A percentile compares a stretch with the other conserved stretches of the same genome.
These are phyloP conservation scores for Globia sparganii DNA, from an alignment of 2,888 invertebrate genomes.

Conservation along the genomic window DNA sequence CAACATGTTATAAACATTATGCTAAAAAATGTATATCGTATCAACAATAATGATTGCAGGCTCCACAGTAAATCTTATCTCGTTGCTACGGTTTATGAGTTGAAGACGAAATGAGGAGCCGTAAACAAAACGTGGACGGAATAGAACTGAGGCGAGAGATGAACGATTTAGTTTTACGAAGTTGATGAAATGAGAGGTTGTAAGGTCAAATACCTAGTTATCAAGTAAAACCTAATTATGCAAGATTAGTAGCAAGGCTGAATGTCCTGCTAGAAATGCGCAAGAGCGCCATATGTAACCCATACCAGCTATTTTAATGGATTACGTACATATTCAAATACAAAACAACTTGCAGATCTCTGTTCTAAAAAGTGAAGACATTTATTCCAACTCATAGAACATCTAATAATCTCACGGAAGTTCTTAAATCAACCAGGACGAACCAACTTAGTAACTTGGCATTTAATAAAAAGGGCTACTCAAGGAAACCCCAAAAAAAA, in stretches of 20 bases:
- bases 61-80: slow-evolving; percentile 39
- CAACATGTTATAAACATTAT: slow-evolving; percentile 34
- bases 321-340: neutral
- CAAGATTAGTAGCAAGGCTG: neutral
- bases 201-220: slow-evolving; percentile 1
- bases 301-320: neutral
- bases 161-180: neutral
- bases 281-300: neutral
- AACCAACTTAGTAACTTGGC: slow-evolving; percentile 31
- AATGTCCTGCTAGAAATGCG: neutral
- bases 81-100: slow-evolving; percentile 49
- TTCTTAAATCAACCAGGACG: slow-evolving; percentile 30
- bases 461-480: slow-evolving; percentile 53
- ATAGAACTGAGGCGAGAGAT: slow-evolving; percentile 13
- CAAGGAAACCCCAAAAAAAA: slow-evolving; percentile 30
- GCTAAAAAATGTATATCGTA: slow-evolving; percentile 28
- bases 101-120: slow-evolving; percentile 45
- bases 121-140: slow-evolving; percentile 56
- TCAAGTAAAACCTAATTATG: neutral
- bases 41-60: slow-evolving; percentile 30
- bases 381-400: neutral
- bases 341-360: neutral
- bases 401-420: neutral
- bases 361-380: neutral
- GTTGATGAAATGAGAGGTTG: neutral